Base-by-base conservation (phyloP, 1,140 invertebrate genomes). In the Eufriesea mexicana region DNA sequence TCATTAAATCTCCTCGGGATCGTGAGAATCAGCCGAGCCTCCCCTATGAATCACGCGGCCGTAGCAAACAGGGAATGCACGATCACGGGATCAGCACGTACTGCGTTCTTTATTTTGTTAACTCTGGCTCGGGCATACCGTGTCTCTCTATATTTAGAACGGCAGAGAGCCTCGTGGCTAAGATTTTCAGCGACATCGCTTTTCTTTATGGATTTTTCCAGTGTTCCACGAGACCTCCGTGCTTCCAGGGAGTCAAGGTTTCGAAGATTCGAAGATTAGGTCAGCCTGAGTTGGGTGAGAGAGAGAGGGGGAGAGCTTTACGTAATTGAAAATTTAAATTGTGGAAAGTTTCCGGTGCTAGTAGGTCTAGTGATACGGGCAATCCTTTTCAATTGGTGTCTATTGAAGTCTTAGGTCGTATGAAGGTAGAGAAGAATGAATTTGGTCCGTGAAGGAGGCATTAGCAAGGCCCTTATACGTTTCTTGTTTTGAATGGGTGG, bases 11-110 rank as follows among this genome's bases (percentile, higher is more conserved):
- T 77, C 55, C 51, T 55, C 42, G 25, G 61, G 68, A 78, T 77
- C 74, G 84, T 85, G 84, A 85, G 84, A 85, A 85, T 85, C 54
- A 45, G 10, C n/a, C 42, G 51, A 55, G 70, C 61, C 62, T 47
- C 28, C 20, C 20, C 45, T 54, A 45, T 73, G 71, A 73, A 73
- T 73, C 71, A 73, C 18, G 8, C 28, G 54, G 2, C 23, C n/a
- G 23, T 57, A 7, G n/a, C 71, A n/a, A 42, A 57, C 10, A 28
- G 45, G 20, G 35, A 45, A 45, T 20, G 25, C 45, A 12, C 35
- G 54, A 66, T 42, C 62, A 20, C 62, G 62, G 20, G 62, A 66
- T 66, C 62, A 42, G 62, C 62, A 66, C 62, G 62, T 66, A 66
- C 28, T 5, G 20, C 9, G 62, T 42, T 66, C 62, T 66, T 23